phyloP scores from a whole-genome alignment of 2,113 vertebrate species.

The Mola mola region DNA sequence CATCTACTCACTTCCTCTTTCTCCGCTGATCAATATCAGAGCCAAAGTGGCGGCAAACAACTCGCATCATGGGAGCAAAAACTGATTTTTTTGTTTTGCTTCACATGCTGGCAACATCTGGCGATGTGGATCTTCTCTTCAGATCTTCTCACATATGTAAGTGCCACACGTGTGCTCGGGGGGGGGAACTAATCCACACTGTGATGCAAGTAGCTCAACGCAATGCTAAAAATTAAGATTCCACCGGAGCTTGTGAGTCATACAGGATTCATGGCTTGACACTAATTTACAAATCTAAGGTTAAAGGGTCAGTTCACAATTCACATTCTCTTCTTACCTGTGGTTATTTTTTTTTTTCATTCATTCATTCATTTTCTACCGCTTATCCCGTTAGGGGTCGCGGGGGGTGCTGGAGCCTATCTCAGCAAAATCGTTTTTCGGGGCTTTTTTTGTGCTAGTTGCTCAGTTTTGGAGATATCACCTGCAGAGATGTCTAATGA shows the following conservation, averaged over 20 bases:
- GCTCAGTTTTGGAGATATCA: no score
- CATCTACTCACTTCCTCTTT: conserved; percentile 7
- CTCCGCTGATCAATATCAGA: conserved; percentile 59
- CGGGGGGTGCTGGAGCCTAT: no score
- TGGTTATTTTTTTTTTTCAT: no score
- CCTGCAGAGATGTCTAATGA: no score
- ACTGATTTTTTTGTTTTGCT: conserved; percentile 45
- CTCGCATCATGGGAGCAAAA: conserved; percentile 29
- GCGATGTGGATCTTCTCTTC: conserved; percentile 49
- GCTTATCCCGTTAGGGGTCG: no score
- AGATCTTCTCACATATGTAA: conserved; percentile 49
- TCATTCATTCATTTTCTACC: no score
- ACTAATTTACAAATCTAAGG: no score
- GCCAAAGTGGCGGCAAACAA: conserved; percentile 53
- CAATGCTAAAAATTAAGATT: conserved; percentile 47
- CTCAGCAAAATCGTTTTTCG: no score
- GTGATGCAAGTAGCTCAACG: conserved; percentile 58
- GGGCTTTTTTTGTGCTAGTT: no score
- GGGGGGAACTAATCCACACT: conserved; percentile 66
- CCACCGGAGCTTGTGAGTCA: conserved; percentile 49
- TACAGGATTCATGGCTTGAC: conserved; percentile 33
- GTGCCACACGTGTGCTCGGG: conserved; percentile 48
- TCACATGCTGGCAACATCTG: conserved; percentile 55
- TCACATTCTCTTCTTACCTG: no score
- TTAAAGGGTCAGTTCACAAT: no score